Base-by-base conservation (phyloP, 2,113 vertebrate genomes). In the Mugil cephalus region DNA sequence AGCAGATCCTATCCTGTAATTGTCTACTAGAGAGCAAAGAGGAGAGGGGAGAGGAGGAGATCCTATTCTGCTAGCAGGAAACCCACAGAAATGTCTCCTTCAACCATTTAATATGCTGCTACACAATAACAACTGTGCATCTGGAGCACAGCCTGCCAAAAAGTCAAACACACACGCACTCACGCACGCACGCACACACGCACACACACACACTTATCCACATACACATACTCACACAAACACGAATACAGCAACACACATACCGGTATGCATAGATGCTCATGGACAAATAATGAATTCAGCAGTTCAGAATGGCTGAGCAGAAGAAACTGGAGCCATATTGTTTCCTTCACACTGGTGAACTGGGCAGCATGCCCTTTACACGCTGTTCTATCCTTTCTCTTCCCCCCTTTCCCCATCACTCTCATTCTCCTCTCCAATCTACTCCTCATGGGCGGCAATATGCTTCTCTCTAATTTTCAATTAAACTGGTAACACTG, bases 61-160 rank as follows among this genome's bases (percentile, higher is more conserved):
- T 87, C 85, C 88, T 94, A 87, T 88, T 86, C 90, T 90, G 94
- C 94, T 93, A 93, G 94, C 94, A 96, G 94, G 92, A 96, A 95
- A 93, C 80, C 85, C 87, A 84, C 84, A 91, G 91, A 92, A 94
- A 91, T 88, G 88, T 93, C 93, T 92, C 92, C 84, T 93, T 94
- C 94, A 93, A 90, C 92, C 91, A 94, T 96, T 95, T 95, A 94
- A 93, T 92, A 92, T 92, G 91, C 81, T 62, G 54, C 91, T 92
- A 92, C 91, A 92, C 87, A 94, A 93, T 93, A 95, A 95, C 90
- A 92, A 90, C 93, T 61, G 55, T 82, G 93, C 93, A 94, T 95
- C 95, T 95, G 93, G 92, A 87, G 75, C 87, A 84, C 92, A 94
- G 93, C 93, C 93, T 94, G 91, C 82, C 87, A 91, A 86, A 86